Conservation (phyloP, 2,888 invertebrate genomes). For the Eupithecia vulgata region DNA sequence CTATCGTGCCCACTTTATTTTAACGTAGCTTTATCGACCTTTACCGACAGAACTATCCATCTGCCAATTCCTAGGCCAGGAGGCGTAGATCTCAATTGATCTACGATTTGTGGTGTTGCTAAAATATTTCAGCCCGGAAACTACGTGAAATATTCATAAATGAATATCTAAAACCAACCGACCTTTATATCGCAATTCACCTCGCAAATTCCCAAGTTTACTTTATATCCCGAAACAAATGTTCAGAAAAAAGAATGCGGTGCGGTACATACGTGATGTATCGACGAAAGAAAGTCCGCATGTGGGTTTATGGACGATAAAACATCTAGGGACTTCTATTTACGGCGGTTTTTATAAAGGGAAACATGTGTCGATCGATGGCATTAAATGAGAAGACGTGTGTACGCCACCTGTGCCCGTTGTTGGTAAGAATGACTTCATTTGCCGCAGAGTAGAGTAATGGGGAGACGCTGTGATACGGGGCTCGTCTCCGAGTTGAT, state of each 20-base stretch:
- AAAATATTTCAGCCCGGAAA: not conserved
- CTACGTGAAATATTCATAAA: conserved; percentile 13
- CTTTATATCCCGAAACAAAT: conserved; percentile 45
- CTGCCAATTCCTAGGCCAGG: not conserved
- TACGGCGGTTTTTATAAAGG: conserved; percentile 69
- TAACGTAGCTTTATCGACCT: not conserved
- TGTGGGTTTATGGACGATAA: conserved; percentile 78
- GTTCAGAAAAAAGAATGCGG: conserved; percentile 46
- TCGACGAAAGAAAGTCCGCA: conserved; percentile 66
- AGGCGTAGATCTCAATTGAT: not conserved
- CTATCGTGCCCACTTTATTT: conserved; percentile 1
- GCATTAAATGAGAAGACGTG: conserved; percentile 64
- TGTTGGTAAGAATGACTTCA: conserved; percentile 35
- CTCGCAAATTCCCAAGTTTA: conserved; percentile 41
- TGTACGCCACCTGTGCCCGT: conserved; percentile 58
- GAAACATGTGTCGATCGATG: conserved; percentile 63
- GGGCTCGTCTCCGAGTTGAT: conserved; percentile 25
- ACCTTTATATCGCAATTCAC: conserved; percentile 23
- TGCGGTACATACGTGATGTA: conserved; percentile 68
- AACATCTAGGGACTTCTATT: conserved; percentile 75
- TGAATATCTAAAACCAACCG: conserved; percentile 12
- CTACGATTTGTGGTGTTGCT: not conserved
- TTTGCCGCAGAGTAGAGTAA: conserved; percentile 29
- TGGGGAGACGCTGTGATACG: conserved; percentile 21
- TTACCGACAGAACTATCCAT: not conserved